Evolutionary conservation across 2,888 invertebrate genomes (phyloP).

Genomic region (Adelphocoris suturalis): DNA sequence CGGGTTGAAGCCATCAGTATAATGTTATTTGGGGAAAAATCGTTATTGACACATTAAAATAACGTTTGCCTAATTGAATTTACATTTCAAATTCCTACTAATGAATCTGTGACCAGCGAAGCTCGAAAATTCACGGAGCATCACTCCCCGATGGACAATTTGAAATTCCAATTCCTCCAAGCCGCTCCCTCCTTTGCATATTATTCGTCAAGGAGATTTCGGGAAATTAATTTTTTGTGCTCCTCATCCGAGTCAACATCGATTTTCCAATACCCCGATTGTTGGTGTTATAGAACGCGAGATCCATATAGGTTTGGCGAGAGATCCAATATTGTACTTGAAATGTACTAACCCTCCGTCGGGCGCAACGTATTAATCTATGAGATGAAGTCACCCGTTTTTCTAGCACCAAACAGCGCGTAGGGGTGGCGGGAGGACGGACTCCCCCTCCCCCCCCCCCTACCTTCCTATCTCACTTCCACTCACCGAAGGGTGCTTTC

Average conservation of each 20-base stretch:
- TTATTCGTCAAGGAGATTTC: slow-evolving; percentile 39
- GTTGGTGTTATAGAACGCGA: neutral
- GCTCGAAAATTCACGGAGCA: slow-evolving; percentile 30
- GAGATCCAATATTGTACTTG: neutral
- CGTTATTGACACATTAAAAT: slow-evolving; percentile 39
- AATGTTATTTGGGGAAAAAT: slow-evolving; percentile 20
- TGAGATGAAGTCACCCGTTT: no score
- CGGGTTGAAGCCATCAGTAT: neutral
- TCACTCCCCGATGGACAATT: slow-evolving; percentile 27
- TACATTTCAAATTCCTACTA: slow-evolving; percentile 14
- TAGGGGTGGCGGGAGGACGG: no score
- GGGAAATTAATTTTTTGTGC: slow-evolving; percentile 11
- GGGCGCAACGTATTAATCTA: no score
- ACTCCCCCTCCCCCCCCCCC: no score
- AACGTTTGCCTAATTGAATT: slow-evolving; percentile 30
- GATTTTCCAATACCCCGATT: neutral
- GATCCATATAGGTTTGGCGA: neutral
- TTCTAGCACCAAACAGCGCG: no score
- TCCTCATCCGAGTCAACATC: neutral
- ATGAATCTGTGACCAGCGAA: slow-evolving; percentile 22
- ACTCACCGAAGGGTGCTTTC: no score
- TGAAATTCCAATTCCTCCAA: slow-evolving; percentile 32
- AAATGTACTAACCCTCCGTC: no score
- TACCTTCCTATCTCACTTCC: no score
- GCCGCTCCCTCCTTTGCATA: slow-evolving; percentile 30